These are phyloP conservation scores for Dermochelys coriacea DNA, from an alignment of 2,797 vertebrate species.

Conservation along the genomic window DNA sequence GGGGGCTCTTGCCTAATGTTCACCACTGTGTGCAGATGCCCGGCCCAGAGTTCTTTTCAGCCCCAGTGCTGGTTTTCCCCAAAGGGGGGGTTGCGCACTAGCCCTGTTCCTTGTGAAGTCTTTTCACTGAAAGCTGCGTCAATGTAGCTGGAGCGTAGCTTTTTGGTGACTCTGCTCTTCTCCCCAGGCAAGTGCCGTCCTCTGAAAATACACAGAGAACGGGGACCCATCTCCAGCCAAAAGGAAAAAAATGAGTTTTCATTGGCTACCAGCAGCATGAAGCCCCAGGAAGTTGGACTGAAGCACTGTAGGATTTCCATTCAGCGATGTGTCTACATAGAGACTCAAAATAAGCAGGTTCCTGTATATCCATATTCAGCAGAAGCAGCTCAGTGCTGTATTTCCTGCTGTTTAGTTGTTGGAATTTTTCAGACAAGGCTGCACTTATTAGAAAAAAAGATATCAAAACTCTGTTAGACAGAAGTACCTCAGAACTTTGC, in stretches of 20 bases:
- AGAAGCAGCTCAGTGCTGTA: not conserved
- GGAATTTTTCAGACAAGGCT: accelerated
- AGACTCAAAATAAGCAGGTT: accelerated
- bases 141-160: not conserved
- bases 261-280: not conserved
- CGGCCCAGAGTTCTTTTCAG: not conserved
- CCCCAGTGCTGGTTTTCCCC: accelerated
- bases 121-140: accelerated
- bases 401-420: not conserved
- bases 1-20: accelerated
- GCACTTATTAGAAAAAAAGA: accelerated
- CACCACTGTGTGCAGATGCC: not conserved
- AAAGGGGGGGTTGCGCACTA: not conserved
- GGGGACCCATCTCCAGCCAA: not conserved
- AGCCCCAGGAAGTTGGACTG: not conserved
- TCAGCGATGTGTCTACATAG: not conserved
- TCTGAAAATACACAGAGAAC: not conserved
- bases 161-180: not conserved
- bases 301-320: not conserved
- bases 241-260: accelerated
- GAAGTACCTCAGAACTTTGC: not conserved
- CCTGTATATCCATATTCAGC: accelerated
- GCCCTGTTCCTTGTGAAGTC: not conserved
- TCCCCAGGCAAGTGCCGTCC: not conserved
- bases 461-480: not conserved